Evolutionary conservation across 2,797 vertebrate species (phyloP).

Genomic region (Uromys caudimaculatus): DNA sequence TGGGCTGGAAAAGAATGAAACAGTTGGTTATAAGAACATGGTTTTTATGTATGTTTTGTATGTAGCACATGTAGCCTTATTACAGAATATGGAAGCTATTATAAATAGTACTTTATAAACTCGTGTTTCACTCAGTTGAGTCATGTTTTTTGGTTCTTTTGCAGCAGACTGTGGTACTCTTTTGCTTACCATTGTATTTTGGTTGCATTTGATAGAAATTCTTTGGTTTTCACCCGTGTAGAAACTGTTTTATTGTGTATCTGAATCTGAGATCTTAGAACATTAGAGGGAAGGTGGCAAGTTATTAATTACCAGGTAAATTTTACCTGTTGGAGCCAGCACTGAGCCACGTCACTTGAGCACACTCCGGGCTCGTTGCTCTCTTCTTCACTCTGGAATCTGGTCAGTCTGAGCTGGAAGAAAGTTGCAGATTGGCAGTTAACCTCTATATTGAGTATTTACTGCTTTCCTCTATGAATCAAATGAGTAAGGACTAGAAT

Average conservation of each 20-base stretch:
- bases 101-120: not conserved
- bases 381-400: slow-evolving; percentile 33
- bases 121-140: not conserved
- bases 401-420: slow-evolving; percentile 13
- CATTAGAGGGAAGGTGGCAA: slow-evolving; percentile 34
- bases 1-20: slow-evolving; percentile 42
- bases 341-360: not conserved
- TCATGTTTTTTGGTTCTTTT: slow-evolving; percentile 41
- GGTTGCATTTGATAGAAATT: slow-evolving; percentile 60
- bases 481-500: slow-evolving; percentile 20
- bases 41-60: not conserved
- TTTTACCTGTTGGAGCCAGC: not conserved
- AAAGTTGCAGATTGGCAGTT: slow-evolving; percentile 16
- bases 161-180: slow-evolving; percentile 58
- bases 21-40: slow-evolving; percentile 9
- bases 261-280: slow-evolving; percentile 41
- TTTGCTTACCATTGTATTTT: slow-evolving; percentile 59
- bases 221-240: slow-evolving; percentile 54
- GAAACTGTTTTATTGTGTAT: slow-evolving; percentile 57
- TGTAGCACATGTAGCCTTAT: not conserved
- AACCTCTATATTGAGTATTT: not conserved
- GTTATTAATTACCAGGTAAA: not conserved
- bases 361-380: not conserved
- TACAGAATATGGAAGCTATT: slow-evolving; percentile 38
- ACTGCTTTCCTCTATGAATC: slow-evolving; percentile 13